These are phyloP conservation scores for Lepus oiostolus DNA, from an alignment of 2,797 vertebrate species.

Conservation along the genomic window DNA sequence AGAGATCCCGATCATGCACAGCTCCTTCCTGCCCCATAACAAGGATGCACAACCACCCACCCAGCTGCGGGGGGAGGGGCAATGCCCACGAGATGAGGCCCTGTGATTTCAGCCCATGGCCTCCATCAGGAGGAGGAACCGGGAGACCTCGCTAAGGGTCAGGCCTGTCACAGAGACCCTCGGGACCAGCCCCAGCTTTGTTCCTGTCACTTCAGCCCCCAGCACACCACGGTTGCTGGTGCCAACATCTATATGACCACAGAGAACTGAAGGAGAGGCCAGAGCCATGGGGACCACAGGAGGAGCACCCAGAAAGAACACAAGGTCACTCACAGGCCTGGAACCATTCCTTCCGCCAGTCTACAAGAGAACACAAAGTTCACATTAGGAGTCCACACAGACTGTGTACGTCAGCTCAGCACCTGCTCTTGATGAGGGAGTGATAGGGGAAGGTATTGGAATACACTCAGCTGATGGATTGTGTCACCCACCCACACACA, in stretches of 20 bases:
- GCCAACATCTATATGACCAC: background rate
- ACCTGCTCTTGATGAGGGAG: too few species aligned
- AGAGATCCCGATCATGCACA: background rate
- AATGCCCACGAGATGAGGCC: background rate
- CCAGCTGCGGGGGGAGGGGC: fast-evolving
- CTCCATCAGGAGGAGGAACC: background rate
- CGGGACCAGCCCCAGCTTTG: too few species aligned
- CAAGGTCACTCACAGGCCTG: conserved; percentile 20
- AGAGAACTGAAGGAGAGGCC: background rate
- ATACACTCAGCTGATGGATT: background rate
- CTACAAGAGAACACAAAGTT: background rate
- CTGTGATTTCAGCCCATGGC: background rate
- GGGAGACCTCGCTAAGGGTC: background rate
- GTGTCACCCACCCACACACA: background rate
- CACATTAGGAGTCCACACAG: background rate
- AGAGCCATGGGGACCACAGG: background rate
- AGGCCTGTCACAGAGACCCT: background rate
- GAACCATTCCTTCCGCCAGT: conserved; percentile 48
- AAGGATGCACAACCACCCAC: background rate
- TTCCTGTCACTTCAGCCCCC: background rate
- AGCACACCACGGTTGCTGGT: background rate
- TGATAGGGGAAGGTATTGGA: background rate
- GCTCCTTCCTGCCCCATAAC: background rate
- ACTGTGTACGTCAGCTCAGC: fast-evolving
- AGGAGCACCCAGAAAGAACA: background rate